Conservation (phyloP, 2,113 vertebrate genomes). For the Xenopus laevis region DNA sequence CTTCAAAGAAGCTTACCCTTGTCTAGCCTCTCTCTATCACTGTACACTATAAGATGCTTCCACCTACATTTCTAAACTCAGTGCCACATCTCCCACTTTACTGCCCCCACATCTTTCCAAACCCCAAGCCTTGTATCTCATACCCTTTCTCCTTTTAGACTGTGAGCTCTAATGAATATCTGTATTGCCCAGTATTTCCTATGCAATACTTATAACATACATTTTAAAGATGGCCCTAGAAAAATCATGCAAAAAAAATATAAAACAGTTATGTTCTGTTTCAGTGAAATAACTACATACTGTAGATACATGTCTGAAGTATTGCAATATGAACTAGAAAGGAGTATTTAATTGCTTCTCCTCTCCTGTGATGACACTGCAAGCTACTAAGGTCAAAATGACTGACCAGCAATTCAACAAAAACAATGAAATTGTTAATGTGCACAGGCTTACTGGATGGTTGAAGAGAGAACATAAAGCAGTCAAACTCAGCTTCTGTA, state of each 20-base stretch:
- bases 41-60: too few species aligned
- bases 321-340: constrained; percentile 23
- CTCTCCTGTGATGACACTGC: constrained; percentile 1
- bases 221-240: constrained; percentile 2
- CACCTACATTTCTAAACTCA: too few species aligned
- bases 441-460: constrained; percentile 14
- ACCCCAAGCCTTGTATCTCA: too few species aligned
- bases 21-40: too few species aligned
- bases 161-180: too few species aligned
- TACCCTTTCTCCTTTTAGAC: too few species aligned
- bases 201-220: neutral
- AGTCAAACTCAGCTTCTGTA: neutral
- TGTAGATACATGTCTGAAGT: constrained; percentile 23
- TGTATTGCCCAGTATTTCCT: too few species aligned
- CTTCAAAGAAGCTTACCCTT: too few species aligned
- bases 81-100: too few species aligned
- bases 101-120: too few species aligned
- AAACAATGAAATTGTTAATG: constrained; percentile 34
- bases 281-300: constrained; percentile 34
- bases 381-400: constrained; percentile 26
- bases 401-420: constrained; percentile 39
- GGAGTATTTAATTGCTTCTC: constrained; percentile 6
- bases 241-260: constrained; percentile 22
- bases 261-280: constrained; percentile 25
- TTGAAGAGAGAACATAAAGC: constrained; percentile 26